Base-by-base conservation (phyloP, 2,113 vertebrate genomes). In the Hemicordylus capensis region DNA sequence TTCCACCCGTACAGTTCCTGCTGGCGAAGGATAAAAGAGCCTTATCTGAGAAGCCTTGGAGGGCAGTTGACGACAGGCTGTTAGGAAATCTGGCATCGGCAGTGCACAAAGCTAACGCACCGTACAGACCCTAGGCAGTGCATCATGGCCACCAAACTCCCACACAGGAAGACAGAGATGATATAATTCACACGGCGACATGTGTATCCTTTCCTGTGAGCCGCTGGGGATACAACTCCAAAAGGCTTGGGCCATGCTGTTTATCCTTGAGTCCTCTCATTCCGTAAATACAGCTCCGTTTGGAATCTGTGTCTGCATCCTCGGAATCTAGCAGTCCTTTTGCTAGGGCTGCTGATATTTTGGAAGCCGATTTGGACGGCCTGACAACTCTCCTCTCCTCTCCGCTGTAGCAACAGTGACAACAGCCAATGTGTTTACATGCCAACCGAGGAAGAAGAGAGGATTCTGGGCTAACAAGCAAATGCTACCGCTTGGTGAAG, bases 31-130 rank as follows among this genome's bases (percentile, higher is more conserved):
- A 63, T 26, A 4, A 59, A 61, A 46, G 44, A 79, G 44, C 17
- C 42, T 6, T 19, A n/a, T n/a, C n/a, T n/a, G n/a, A n/a, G 19
- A 46, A 9, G 31, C 6, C 44, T 17, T 51, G 42, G 26, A 58
- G 75, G 34, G 12, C 37, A 72, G 74, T 37, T 37, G n/a, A 80
- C 67, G 81, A 46, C 61, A 85, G 81, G 51, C 84, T 84, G 56
- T 69, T 91, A 72, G 85, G 67, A 82, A 89, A 20, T 75, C 19
- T 87, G 69, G 59, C 46, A 7, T 46, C 78, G 63, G 6, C 56
- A 80, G 37, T n/a, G n/a, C 20, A n/a, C 31, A 5, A 72, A 24
- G 6, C 80, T 26, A 44, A 64, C 4, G 66, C n/a, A 46, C 48
- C 8, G 20, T 12, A 66, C 26, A 46, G 26, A 72, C 51, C 39